Conservation (phyloP, 2,888 invertebrate species). For the Cryptus viduatorius region DNA sequence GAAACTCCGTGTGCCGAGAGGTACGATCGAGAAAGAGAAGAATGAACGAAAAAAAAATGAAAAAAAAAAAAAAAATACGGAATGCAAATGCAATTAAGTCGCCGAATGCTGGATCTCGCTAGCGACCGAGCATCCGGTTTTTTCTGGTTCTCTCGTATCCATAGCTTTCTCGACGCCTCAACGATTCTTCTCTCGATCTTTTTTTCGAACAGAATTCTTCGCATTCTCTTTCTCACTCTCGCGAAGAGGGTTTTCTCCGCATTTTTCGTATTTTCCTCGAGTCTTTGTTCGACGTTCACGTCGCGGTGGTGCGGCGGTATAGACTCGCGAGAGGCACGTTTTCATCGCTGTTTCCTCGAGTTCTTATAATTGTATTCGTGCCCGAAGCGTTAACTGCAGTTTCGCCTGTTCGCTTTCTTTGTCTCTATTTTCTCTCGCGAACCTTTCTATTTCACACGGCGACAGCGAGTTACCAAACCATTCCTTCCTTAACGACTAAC, state of each 20-base stretch:
- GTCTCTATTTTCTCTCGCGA: slow-evolving; percentile 2
- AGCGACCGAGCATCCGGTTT: slow-evolving; percentile 24
- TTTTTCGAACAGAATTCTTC: slow-evolving; percentile 38
- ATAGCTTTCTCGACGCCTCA: slow-evolving; percentile 21
- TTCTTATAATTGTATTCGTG: slow-evolving; percentile 67
- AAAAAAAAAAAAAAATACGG: slow-evolving; percentile 48
- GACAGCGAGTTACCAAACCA: slow-evolving; percentile 5
- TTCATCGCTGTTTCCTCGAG: slow-evolving; percentile 59
- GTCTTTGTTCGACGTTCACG: slow-evolving; percentile 54
- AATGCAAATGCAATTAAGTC: slow-evolving; percentile 77
- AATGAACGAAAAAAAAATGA: slow-evolving; percentile 4
- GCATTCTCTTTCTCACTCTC: slow-evolving; percentile 43
- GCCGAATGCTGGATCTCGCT: slow-evolving; percentile 49
- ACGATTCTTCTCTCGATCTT: slow-evolving; percentile 40
- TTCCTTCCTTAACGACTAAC: background rate
- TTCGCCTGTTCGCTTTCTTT: slow-evolving; percentile 23
- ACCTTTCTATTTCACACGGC: background rate
- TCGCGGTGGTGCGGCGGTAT: background rate
- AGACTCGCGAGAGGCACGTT: slow-evolving; percentile 37
- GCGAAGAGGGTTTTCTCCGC: slow-evolving; percentile 28
- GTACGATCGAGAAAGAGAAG: slow-evolving; percentile 24
- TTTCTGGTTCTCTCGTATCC: background rate
- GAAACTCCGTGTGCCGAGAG: slow-evolving; percentile 17
- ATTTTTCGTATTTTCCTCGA: slow-evolving; percentile 56
- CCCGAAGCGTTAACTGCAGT: slow-evolving; percentile 51